phyloP scores from a whole-genome alignment of 2,113 vertebrate genomes.

The Ardeotis arabs region DNA sequence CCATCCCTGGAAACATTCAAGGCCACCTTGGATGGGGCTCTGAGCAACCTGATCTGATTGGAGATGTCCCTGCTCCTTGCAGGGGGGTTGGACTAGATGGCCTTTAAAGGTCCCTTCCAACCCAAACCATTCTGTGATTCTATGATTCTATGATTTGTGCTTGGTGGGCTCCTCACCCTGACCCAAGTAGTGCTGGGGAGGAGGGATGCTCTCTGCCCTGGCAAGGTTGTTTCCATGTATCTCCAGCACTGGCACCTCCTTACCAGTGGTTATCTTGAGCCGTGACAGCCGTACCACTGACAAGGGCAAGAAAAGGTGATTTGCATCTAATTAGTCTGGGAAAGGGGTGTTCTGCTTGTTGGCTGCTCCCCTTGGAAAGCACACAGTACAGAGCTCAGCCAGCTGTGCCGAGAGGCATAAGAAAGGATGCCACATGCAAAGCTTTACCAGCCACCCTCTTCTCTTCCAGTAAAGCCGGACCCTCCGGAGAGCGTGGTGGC shows the following conservation, averaged over 20 bases:
- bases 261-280: neutral
- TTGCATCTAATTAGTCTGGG: neutral
- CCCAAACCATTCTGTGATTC: too few relatives aligned
- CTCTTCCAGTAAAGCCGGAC: slow-evolving; percentile 90
- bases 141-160: neutral
- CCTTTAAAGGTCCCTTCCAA: too few relatives aligned
- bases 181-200: neutral
- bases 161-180: neutral
- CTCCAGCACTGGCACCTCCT: neutral
- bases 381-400: neutral
- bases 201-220: neutral
- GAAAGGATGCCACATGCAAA: neutral
- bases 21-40: too few relatives aligned
- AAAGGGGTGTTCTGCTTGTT: neutral
- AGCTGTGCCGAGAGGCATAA: neutral
- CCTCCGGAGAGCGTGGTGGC: slow-evolving; percentile 93
- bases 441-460: neutral
- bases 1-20: too few relatives aligned
- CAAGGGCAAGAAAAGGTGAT: neutral
- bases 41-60: too few relatives aligned
- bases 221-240: neutral
- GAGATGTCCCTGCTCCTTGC: too few relatives aligned
- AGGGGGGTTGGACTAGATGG: too few relatives aligned
- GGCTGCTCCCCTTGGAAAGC: neutral
- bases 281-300: neutral